These are phyloP conservation scores for Ditula angustiorana DNA, from an alignment of 2,888 invertebrate species.

Conservation along the genomic window DNA sequence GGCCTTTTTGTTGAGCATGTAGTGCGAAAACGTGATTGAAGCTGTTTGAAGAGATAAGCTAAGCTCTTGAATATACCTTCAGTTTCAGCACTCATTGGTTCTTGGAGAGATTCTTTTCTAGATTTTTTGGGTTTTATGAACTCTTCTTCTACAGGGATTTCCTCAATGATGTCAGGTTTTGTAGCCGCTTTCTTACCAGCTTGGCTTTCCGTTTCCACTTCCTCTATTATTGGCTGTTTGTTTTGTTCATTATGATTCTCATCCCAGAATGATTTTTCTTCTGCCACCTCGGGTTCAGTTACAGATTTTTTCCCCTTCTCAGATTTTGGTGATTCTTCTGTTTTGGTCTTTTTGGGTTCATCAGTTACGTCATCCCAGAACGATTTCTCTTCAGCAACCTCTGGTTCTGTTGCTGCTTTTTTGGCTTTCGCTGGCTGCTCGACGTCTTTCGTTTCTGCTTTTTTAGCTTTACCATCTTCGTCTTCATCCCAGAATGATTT, in stretches of 20 bases:
- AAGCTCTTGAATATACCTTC: constrained; percentile 80
- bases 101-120: constrained; percentile 75
- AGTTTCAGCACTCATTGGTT: constrained; percentile 80
- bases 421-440: constrained; percentile 50
- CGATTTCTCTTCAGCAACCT: constrained; percentile 56
- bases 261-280: constrained; percentile 74
- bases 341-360: constrained; percentile 50
- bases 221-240: constrained; percentile 63
- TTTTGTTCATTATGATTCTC: constrained; percentile 70
- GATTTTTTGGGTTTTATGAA: constrained; percentile 70
- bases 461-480: constrained; percentile 55
- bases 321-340: constrained; percentile 59
- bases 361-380: constrained; percentile 57
- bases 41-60: constrained; percentile 76
- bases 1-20: constrained; percentile 12
- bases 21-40: constrained; percentile 69
- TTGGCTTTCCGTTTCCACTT: constrained; percentile 60
- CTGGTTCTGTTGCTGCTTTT: constrained; percentile 56
- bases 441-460: constrained; percentile 51
- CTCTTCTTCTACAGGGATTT: constrained; percentile 68
- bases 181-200: constrained; percentile 64
- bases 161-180: constrained; percentile 70
- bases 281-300: constrained; percentile 62
- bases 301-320: constrained; percentile 60
- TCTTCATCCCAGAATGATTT: constrained; percentile 49